Base-by-base conservation (phyloP, 2,113 vertebrate species). In the Tupaia chinensis region DNA sequence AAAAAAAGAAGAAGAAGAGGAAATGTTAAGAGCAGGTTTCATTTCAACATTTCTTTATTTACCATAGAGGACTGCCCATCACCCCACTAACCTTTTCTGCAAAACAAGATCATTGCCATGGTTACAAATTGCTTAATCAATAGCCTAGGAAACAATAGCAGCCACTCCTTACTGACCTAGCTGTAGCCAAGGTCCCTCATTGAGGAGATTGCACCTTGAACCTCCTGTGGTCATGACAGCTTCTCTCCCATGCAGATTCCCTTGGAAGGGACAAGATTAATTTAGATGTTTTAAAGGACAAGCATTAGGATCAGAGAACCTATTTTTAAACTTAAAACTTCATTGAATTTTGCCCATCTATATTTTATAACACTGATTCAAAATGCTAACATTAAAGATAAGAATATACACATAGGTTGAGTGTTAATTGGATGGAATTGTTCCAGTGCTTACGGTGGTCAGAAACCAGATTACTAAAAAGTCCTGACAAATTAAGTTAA, bases 81-180 rank as follows among this genome's bases (percentile, higher is more conserved):
- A 88, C 29, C 65, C 68, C 81, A 66, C 58, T 97, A 82, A 94
- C 92, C 69, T 94, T 88, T 95, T 68, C 17, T 14, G 81, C 63
- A 95, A 91, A 82, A 82, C 84, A 95, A 93, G 68, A 93, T 74
- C 58, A 85, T 95, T 74, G 68, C 69, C 74, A 88, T 95, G 94
- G 95, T 81, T 88, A 82, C 88, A 88, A 9, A 96, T 92, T 94
- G 69, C 81, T 96, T 95, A 90, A 93, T 95, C 88, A 86, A 91
- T 89, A 93, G 65, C 63, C 73, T 66, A 68, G 74, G 88, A 92
- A 90, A 91, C 91, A 95, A 61, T 74, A 53, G 32, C 27, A 95
- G 34, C 12, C 63, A 63, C 16, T 83, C 74, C 34, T 34, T 34
- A 11, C 32, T 91, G 69, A 73, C 34, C 56, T 72, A 5, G 6